Evolutionary conservation across 2,888 invertebrate species (phyloP).

Genomic region (Pelosia muscerda): DNA sequence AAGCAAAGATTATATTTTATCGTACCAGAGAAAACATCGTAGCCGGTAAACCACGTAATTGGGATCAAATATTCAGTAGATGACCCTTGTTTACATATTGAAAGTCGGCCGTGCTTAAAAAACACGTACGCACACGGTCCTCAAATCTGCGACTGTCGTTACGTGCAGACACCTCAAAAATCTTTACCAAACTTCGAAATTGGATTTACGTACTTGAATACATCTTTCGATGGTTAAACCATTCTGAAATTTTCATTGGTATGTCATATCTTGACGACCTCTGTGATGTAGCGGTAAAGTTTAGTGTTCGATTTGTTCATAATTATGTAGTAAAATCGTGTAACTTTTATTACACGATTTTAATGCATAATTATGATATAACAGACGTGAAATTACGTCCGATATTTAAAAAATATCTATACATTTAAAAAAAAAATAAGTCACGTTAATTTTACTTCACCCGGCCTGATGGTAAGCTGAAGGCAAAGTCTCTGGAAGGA

Average conservation of each 20-base stretch:
- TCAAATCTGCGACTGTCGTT: slow-evolving; percentile 22
- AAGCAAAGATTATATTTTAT: slow-evolving; percentile 1
- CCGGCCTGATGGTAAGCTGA: too few relatives aligned
- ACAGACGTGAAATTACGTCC: too few relatives aligned
- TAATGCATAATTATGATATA: too few relatives aligned
- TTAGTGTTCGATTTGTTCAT: too few relatives aligned
- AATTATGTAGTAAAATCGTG: too few relatives aligned
- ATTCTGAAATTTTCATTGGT: not conserved
- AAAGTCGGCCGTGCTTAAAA: slow-evolving; percentile 22
- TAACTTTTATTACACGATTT: too few relatives aligned
- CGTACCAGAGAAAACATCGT: slow-evolving; percentile 5
- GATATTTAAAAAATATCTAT: too few relatives aligned
- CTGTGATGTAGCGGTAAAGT: not conserved
- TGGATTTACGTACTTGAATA: slow-evolving; percentile 9
- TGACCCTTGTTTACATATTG: slow-evolving; percentile 26
- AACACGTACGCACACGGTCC: slow-evolving; percentile 25
- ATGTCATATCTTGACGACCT: too few relatives aligned
- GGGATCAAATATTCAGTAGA: slow-evolving; percentile 24
- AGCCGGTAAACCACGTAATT: slow-evolving; percentile 17
- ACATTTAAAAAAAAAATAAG: too few relatives aligned
- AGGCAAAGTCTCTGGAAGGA: too few relatives aligned
- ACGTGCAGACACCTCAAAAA: slow-evolving; percentile 19
- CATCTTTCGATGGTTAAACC: not conserved
- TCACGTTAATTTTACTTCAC: too few relatives aligned
- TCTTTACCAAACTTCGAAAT: slow-evolving; percentile 13